phyloP scores from a whole-genome alignment of 2,797 vertebrate species.

The Sardinella longiceps region DNA sequence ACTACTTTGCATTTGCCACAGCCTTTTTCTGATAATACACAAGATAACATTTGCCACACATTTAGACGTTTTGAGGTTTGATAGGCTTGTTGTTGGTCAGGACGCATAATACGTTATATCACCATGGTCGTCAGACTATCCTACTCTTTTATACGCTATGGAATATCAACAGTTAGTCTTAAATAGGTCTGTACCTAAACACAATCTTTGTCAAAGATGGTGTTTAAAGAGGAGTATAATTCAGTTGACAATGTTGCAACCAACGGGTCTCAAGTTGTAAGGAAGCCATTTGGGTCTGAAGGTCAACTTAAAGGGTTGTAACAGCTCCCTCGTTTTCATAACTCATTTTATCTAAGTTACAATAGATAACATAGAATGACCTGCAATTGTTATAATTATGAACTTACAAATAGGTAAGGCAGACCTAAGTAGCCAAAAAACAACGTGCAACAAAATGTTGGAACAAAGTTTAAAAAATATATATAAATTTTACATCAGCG shows the following conservation, averaged over 20 bases:
- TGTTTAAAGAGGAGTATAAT: slow-evolving; percentile 31
- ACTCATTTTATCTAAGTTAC: slow-evolving; percentile 22
- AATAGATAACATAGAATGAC: not conserved
- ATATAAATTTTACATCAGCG: not conserved
- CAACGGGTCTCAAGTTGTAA: slow-evolving; percentile 53
- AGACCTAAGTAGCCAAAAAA: not conserved
- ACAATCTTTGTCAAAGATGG: not conserved
- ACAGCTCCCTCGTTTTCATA: slow-evolving; percentile 47
- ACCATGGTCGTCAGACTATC: not conserved
- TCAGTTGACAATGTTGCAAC: slow-evolving; percentile 37
- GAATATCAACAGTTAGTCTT: not conserved
- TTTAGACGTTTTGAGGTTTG: not conserved
- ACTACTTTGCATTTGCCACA: not conserved
- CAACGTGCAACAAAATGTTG: not conserved
- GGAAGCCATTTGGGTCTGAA: slow-evolving; percentile 65
- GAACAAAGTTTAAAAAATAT: not conserved
- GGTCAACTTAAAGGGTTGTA: slow-evolving; percentile 61
- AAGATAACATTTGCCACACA: not conserved
- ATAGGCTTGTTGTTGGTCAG: not conserved
- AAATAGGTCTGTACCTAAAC: not conserved
- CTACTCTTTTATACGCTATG: not conserved
- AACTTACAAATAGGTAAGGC: not conserved
- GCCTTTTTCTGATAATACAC: not conserved
- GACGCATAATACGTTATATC: not conserved
- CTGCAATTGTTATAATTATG: not conserved